Evolutionary conservation across 2,797 vertebrate species (phyloP).

Genomic region (Characodon lateralis): DNA sequence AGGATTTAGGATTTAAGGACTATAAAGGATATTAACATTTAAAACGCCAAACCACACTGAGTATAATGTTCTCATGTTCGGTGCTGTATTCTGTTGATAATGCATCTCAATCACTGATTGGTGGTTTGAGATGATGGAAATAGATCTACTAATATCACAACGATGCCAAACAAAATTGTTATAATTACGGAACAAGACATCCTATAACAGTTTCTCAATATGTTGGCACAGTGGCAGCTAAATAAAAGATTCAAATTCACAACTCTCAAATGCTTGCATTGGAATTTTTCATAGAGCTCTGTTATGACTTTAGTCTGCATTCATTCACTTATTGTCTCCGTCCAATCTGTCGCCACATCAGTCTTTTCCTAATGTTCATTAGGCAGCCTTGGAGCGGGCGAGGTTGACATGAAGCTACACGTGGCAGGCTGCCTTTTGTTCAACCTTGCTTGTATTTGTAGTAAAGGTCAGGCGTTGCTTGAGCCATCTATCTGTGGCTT

Average conservation of each 20-base stretch:
- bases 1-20: background rate
- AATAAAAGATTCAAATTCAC: constrained; percentile 36
- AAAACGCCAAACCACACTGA: background rate
- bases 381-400: constrained; percentile 7
- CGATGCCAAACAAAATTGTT: background rate
- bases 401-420: constrained; percentile 24
- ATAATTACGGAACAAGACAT: background rate
- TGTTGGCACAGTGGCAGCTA: constrained; percentile 6
- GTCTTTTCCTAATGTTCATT: constrained; percentile 27
- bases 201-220: background rate
- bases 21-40: background rate
- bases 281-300: constrained; percentile 22
- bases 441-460: constrained; percentile 58
- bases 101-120: background rate
- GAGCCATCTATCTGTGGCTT: constrained; percentile 26
- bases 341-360: constrained; percentile 11
- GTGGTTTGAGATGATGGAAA: background rate
- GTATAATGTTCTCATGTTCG: background rate
- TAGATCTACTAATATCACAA: background rate
- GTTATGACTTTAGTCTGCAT: constrained; percentile 26
- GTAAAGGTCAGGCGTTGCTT: constrained; percentile 44
- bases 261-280: constrained; percentile 21
- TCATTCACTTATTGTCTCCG: constrained; percentile 27
- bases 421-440: constrained; percentile 34
- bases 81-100: background rate